These are phyloP conservation scores for Epinephelus awoara DNA, from an alignment of 2,797 vertebrate species.

Conservation along the genomic window DNA sequence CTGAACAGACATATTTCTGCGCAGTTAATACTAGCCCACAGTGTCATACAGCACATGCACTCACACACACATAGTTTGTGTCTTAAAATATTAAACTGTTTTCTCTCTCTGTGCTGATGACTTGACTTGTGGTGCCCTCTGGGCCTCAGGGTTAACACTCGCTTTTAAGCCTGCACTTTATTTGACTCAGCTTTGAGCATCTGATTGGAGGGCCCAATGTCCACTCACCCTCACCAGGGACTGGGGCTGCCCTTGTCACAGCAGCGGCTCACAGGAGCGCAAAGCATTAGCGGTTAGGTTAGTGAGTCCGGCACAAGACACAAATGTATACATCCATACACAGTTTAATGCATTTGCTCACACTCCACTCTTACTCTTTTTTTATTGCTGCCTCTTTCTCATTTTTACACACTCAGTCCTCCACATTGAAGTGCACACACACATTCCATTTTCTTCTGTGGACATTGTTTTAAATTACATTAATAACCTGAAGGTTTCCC, in stretches of 20 bases:
- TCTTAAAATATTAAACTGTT: conserved; percentile 5
- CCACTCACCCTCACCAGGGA: conserved; percentile 22
- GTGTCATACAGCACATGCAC: not conserved
- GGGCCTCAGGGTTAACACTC: conserved; percentile 32
- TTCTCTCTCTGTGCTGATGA: not conserved
- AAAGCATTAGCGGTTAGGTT: conserved; percentile 1
- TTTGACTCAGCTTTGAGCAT: conserved; percentile 41
- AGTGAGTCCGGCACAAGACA: not conserved
- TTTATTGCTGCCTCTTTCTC: conserved; percentile 4
- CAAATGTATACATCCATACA: not conserved
- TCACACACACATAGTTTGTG: conserved; percentile 2
- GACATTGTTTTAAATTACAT: conserved; percentile 25
- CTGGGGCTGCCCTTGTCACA: conserved; percentile 15
- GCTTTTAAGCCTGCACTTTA: conserved; percentile 52
- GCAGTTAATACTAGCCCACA: not conserved
- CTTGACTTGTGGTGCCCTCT: conserved; percentile 11
- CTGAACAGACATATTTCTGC: not conserved
- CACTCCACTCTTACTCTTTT: not conserved
- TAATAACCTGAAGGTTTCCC: conserved; percentile 2
- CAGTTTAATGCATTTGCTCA: not conserved
- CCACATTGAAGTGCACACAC: not conserved
- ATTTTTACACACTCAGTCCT: not conserved
- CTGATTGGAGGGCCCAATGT: conserved; percentile 34
- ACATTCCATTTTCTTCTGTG: not conserved
- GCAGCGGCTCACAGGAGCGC: not conserved